A percentile compares a stretch with the other conserved stretches of the same genome.
Conservation (phyloP, 1,140 invertebrate species). For the Gonatopus flavifemur region DNA sequence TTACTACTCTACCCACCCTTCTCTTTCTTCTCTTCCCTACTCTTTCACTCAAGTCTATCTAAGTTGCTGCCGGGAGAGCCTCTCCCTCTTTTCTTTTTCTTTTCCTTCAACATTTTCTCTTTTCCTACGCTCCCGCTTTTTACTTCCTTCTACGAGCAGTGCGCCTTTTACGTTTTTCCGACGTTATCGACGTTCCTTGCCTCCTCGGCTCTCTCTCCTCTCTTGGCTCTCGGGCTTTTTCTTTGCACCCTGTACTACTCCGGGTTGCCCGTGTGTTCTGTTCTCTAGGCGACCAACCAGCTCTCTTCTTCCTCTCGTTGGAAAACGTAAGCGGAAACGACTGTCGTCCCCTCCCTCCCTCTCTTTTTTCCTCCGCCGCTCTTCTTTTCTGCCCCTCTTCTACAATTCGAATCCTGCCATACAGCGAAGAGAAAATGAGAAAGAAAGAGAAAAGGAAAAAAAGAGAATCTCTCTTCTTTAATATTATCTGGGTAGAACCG, state of each 20-base stretch:
- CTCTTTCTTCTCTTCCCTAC: slow-evolving; percentile 12
- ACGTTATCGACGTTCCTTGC: slow-evolving; percentile 49
- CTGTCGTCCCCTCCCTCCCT: slow-evolving; percentile 4
- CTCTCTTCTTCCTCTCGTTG: slow-evolving; percentile 23
- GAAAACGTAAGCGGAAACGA: slow-evolving; percentile 38
- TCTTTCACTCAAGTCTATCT: slow-evolving; percentile 21
- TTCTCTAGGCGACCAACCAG: slow-evolving; percentile 32
- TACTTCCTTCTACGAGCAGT: slow-evolving; percentile 13
- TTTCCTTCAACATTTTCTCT: slow-evolving; percentile 15
- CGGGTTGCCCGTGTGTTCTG: slow-evolving; percentile 5
- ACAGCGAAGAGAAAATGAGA: neutral
- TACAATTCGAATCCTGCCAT: neutral
- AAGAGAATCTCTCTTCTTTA: too few relatives aligned
- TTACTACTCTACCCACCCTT: slow-evolving; percentile 11
- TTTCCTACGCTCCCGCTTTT: slow-evolving; percentile 25
- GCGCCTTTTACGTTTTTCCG: slow-evolving; percentile 48
- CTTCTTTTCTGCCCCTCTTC: slow-evolving; percentile 7
- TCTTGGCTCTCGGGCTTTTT: slow-evolving; percentile 23
- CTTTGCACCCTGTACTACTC: slow-evolving; percentile 24
- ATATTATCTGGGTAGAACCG: slow-evolving; percentile 1
- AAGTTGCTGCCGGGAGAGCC: slow-evolving; percentile 9
- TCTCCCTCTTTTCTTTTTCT: slow-evolving; percentile 19
- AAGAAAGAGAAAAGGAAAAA: neutral
- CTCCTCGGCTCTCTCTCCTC: slow-evolving; percentile 29
- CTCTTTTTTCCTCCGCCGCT: neutral